Evolutionary conservation across 2,113 vertebrate genomes (phyloP).

Genomic region (Mus spicilegus): DNA sequence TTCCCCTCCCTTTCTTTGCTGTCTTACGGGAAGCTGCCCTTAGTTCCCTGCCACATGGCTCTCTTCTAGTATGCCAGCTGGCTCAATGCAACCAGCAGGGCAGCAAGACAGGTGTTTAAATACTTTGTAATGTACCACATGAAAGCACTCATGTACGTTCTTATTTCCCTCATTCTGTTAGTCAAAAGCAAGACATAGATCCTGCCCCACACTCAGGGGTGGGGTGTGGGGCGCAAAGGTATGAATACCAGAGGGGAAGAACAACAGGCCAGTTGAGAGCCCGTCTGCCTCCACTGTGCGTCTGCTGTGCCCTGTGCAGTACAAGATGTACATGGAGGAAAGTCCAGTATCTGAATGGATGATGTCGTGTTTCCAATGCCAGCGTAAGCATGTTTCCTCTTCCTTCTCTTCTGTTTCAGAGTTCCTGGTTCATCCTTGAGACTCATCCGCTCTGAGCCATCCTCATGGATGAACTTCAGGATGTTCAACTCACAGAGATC

Average conservation of each 20-base stretch:
- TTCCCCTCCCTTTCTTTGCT: neutral
- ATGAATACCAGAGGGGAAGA: neutral
- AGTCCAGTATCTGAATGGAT: slow-evolving; percentile 13
- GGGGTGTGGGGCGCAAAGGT: neutral
- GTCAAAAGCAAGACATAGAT: neutral
- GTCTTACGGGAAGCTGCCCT: neutral
- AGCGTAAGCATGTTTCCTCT: slow-evolving; percentile 42
- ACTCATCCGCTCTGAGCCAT: slow-evolving; percentile 48
- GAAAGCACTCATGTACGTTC: neutral
- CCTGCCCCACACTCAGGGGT: neutral
- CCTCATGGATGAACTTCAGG: slow-evolving; percentile 96
- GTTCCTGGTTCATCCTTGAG: slow-evolving; percentile 65
- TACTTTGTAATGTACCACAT: neutral
- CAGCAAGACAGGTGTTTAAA: slow-evolving; percentile 42
- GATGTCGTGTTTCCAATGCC: neutral
- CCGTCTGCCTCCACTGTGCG: neutral
- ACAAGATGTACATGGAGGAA: neutral
- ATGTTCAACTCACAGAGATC: slow-evolving; percentile 97
- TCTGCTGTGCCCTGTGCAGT: neutral
- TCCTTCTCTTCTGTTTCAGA: slow-evolving; percentile 80
- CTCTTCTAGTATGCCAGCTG: neutral
- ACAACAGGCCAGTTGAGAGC: neutral
- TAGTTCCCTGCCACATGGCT: neutral
- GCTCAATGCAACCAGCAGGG: neutral
- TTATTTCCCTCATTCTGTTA: neutral